Base-by-base conservation (phyloP, 1,140 invertebrate genomes). In the Zaprionus davidi region DNA sequence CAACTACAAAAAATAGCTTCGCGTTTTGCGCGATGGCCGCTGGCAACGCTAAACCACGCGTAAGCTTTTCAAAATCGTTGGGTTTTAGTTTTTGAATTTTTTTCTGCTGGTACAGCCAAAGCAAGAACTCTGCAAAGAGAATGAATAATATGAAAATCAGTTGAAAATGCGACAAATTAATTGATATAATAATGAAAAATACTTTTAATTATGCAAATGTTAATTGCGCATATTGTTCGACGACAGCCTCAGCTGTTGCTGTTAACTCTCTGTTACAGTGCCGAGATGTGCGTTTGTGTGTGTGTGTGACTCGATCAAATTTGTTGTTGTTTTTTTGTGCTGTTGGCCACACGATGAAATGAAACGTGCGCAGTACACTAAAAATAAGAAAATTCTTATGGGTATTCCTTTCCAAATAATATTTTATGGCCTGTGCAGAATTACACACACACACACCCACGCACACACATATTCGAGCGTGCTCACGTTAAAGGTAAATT, bases 11-110 rank as follows among this genome's bases (percentile, higher is more conserved):
- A 63, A 63, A 53, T 72, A 13, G 71, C 26, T 68, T 78, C 20
- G 76, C 76, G 62, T 71, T 76, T 63, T 76, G 72, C 72, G 73
- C 72, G 73, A 76, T 71, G 60, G 68, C 73, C 69, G 74, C 69
- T 67, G 57, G 77, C 63, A 79, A 75, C 77, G 77, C 73, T 71
- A 73, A 73, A 65, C 59, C 57, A 60, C 63, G 57, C 73, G 41
- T 51, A 63, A 41, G 60, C 58, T 78, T 60, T 51, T 57, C 4
- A 34, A 31, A 31, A 56, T 67, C 59, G 31, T 57, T 75, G 46
- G n/a, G 31, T 22, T 49, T 17, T 31, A 64, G 28, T 49, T 60
- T 5, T 31, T 57, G 5, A 34, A 34, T 65, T n/a, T 65, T 11
- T 53, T 58, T 66, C 5, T 34, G 69, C 36, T 67, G 49, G 17